These are phyloP conservation scores for Oikopleura vanhoeffeni DNA, from an alignment of 23 tunicate species.

Conservation along the genomic window DNA sequence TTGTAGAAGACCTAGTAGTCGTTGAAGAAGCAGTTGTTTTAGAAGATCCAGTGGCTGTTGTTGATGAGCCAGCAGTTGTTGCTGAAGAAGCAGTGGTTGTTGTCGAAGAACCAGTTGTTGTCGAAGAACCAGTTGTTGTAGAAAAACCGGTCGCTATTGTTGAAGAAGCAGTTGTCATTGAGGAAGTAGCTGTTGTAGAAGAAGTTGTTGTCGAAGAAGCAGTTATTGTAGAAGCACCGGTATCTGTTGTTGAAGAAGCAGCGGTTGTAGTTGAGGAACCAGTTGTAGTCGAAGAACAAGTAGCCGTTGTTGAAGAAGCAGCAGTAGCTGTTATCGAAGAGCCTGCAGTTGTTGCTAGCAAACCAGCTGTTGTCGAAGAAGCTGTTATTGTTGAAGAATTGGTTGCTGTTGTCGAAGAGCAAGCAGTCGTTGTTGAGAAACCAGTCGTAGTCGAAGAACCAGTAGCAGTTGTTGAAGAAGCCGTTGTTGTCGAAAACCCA, in stretches of 20 bases:
- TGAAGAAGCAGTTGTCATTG: neutral
- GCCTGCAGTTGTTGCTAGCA: neutral
- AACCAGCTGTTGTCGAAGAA: neutral
- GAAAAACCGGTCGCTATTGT: neutral
- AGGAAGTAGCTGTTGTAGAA: neutral
- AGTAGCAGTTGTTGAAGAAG: too few species aligned
- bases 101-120: neutral
- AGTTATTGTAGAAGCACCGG: neutral
- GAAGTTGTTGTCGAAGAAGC: neutral
- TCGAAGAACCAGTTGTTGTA: neutral
- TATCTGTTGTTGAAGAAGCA: neutral
- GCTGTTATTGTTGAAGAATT: neutral
- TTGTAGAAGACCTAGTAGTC: neutral
- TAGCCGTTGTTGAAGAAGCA: too few species aligned
- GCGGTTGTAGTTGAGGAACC: neutral
- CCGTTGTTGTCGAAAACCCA: neutral
- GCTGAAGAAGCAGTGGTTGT: neutral
- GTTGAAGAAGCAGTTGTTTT: too few species aligned
- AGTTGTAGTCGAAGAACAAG: too few species aligned
- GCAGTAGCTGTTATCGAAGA: too few species aligned
- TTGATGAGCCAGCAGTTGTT: too few species aligned
- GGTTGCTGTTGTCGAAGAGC: neutral
- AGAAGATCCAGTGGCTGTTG: too few species aligned
- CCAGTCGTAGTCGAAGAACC: too few species aligned
- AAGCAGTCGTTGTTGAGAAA: neutral